Conservation (phyloP, 1,140 invertebrate species). For the Nephila pilipes region DNA sequence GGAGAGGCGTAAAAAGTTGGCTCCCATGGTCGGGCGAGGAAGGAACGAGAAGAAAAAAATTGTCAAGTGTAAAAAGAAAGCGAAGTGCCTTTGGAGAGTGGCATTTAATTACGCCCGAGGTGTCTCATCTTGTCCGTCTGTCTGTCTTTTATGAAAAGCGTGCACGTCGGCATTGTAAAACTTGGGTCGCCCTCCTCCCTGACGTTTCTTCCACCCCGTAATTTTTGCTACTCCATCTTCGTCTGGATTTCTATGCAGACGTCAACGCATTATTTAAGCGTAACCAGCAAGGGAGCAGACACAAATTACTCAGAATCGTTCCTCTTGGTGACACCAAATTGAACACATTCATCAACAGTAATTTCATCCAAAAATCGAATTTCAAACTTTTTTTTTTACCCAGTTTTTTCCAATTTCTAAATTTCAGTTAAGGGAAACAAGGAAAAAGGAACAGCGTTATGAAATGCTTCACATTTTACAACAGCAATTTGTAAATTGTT, state of each 20-base stretch:
- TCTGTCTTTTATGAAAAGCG: slow-evolving; percentile 66
- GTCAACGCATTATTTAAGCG: slow-evolving; percentile 75
- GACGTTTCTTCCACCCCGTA: slow-evolving; percentile 42
- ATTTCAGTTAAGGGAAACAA: too few species aligned
- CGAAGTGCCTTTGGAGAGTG: slow-evolving; percentile 62
- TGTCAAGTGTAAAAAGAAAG: slow-evolving; percentile 21
- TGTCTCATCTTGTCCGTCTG: slow-evolving; percentile 73
- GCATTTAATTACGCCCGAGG: slow-evolving; percentile 76
- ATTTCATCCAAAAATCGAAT: too few species aligned
- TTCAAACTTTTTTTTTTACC: too few species aligned
- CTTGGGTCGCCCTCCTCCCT: not conserved
- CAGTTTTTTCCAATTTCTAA: too few species aligned
- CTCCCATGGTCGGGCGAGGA: not conserved
- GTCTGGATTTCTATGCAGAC: slow-evolving; percentile 74
- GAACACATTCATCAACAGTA: too few species aligned
- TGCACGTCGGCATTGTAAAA: slow-evolving; percentile 66
- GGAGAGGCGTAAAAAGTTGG: slow-evolving; percentile 22
- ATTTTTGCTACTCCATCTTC: slow-evolving; percentile 76
- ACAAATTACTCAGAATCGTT: slow-evolving; percentile 32
- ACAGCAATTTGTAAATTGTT: too few species aligned
- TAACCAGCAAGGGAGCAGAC: slow-evolving; percentile 42
- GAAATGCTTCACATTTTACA: too few species aligned
- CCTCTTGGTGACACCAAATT: too few species aligned
- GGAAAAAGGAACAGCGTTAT: too few species aligned
- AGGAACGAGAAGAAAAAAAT: slow-evolving; percentile 26